Evolutionary conservation across 2,888 invertebrate species (phyloP).

Genomic region (Drosophila gaucha): DNA sequence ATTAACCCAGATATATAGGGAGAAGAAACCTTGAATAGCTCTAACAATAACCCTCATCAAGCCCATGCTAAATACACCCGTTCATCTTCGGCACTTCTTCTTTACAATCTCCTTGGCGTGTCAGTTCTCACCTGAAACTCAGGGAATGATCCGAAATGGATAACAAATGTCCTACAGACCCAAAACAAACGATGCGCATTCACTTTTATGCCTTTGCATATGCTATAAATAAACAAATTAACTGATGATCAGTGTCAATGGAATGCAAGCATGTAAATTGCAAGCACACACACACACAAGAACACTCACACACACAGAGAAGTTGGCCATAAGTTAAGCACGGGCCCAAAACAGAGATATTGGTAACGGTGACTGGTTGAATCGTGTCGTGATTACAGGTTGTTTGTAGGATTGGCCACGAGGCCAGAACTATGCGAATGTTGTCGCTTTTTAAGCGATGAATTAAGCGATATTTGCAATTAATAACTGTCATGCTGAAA

Average conservation of each 20-base stretch:
- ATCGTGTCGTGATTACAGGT: conserved; percentile 79
- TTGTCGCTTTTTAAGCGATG: conserved; percentile 82
- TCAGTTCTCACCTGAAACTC: conserved; percentile 36
- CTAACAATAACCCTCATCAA: conserved; percentile 39
- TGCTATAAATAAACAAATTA: conserved; percentile 80
- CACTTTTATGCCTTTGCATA: conserved; percentile 74
- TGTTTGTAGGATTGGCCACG: conserved; percentile 59
- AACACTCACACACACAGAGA: conserved; percentile 11
- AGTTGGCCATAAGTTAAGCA: conserved; percentile 47
- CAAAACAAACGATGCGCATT: conserved; percentile 81
- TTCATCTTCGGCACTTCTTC: background rate
- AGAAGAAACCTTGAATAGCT: no score
- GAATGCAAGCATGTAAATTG: conserved; percentile 83
- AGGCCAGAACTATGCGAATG: conserved; percentile 71
- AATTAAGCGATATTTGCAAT: conserved; percentile 84
- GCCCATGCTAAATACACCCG: background rate
- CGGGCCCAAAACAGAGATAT: conserved; percentile 29
- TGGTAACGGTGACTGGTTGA: conserved; percentile 50
- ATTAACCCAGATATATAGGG: background rate
- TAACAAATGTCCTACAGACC: conserved; percentile 83
- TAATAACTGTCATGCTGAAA: conserved; percentile 83
- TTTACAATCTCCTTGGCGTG: conserved; percentile 34
- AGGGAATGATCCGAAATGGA: conserved; percentile 49
- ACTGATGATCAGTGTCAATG: conserved; percentile 84
- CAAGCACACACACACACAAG: conserved; percentile 19